Conservation (phyloP, 2,888 invertebrate species). For the Agriopis leucophaearia region DNA sequence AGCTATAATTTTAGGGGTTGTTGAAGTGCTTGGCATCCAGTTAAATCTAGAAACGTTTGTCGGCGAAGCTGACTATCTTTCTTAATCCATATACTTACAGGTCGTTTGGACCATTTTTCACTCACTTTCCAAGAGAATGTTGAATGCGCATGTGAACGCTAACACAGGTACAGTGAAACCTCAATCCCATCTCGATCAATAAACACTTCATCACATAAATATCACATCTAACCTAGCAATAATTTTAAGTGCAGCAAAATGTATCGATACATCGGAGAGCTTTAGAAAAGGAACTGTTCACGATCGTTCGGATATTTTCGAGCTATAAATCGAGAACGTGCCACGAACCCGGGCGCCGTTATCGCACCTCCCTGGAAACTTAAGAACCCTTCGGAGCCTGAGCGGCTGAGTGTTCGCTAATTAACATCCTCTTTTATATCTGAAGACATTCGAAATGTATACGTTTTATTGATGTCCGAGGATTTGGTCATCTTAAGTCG, state of each 20-base stretch:
- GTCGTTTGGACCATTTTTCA: no score
- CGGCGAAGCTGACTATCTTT: no score
- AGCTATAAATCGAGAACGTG: conserved; percentile 68
- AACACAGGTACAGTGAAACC: background rate
- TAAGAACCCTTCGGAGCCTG: conserved; percentile 38
- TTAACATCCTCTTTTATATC: conserved; percentile 57
- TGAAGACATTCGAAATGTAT: conserved; percentile 35
- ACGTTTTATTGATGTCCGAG: background rate
- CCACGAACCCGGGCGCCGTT: conserved; percentile 41
- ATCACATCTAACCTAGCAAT: conserved; percentile 15
- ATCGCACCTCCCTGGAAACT: conserved; percentile 44
- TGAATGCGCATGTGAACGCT: background rate
- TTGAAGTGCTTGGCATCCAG: no score
- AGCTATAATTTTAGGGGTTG: no score
- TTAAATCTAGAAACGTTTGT: no score
- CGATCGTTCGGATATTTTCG: conserved; percentile 55
- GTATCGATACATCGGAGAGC: conserved; percentile 28
- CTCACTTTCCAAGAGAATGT: no score
- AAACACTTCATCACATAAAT: conserved; percentile 20
- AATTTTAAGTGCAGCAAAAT: conserved; percentile 31
- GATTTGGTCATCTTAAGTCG: no score
- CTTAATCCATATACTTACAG: no score
- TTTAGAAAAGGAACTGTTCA: conserved; percentile 41
- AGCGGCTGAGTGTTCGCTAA: conserved; percentile 56
- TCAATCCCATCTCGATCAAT: conserved; percentile 1